Evolutionary conservation across 2,888 invertebrate genomes (phyloP), one percentile per base, ranked within the genome.

Genomic region (Tigriopus californicus): DNA sequence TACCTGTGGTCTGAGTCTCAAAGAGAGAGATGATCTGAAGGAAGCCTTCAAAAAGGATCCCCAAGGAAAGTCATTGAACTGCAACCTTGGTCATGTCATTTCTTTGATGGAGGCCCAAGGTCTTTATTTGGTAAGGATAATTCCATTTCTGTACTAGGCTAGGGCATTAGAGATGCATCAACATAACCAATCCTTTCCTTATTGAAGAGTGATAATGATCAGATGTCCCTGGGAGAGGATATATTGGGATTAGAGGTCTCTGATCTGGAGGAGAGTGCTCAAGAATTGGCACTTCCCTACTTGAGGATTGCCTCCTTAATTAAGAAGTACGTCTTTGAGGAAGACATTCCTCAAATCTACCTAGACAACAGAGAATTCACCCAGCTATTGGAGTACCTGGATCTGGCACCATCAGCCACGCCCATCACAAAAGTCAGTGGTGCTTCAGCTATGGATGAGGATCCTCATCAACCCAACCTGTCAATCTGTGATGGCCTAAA

Each of bases 241-340:
- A 33, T 33, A 3, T 8, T 33, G 33, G 33, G 33, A 5, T 8
- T 33, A 5, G 33, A 33, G 15, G 3, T 46, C 3, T 46, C 15
- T 15, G 15, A 15, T 8, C 67, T 74, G 44, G 74, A 73, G 64
- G 64, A 64, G 11, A 66, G 83, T 77, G 75, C 91, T 60, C 84
- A 88, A 71, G 79, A 81, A 63, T 73, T 86, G 61, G 83, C 87
- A 67, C 73, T 91, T 62, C 89, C 89, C 18, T 91, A 85, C 72
- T 72, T 92, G 63, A 79, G 91, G 51, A 77, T 90, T 55, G 84
- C 89, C 2, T 80, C 89, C 1, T 73, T 94, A 8, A 74, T 94
- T 56, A 79, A 83, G 55, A 82, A 83, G 70, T 89, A 92, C 74
- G 75, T 76, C 60, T 75, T 74, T 63, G 68, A 69, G 62, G 79